phyloP scores from a whole-genome alignment of 1,140 invertebrate genomes.

The Anoplophora glabripennis region DNA sequence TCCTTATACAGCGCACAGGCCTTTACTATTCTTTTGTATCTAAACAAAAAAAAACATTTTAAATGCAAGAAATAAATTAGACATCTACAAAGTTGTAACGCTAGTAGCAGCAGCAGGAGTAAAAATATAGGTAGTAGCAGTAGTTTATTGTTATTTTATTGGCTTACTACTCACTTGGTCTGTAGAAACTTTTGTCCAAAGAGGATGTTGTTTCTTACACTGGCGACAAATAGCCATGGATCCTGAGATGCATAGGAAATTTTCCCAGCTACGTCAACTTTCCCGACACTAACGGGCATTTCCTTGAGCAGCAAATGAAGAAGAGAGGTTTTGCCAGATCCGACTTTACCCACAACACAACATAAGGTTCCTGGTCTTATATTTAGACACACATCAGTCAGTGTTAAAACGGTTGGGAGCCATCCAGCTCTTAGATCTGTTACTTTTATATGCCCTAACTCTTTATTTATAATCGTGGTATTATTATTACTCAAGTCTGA shows the following conservation, averaged over 20 bases:
- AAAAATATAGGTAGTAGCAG: too few species aligned
- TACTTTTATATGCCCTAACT: neutral
- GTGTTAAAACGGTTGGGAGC: neutral
- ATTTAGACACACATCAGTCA: neutral
- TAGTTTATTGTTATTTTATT: too few species aligned
- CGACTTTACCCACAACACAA: neutral
- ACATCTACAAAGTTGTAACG: too few species aligned
- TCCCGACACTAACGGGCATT: conserved; percentile 59
- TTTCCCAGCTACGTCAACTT: conserved; percentile 58
- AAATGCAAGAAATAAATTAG: neutral
- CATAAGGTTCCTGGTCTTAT: neutral
- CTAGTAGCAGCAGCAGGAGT: too few species aligned
- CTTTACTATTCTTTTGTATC: conserved; percentile 58
- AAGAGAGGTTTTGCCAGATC: conserved; percentile 10
- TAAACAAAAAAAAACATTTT: neutral
- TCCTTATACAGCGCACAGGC: conserved; percentile 71
- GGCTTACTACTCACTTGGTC: conserved; percentile 57
- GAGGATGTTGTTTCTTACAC: conserved; percentile 72
- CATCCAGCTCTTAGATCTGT: neutral
- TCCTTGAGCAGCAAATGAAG: conserved; percentile 60
- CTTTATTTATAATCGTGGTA: conserved; percentile 2
- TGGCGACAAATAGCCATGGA: conserved; percentile 71
- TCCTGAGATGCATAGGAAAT: conserved; percentile 75
- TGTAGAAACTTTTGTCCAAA: conserved; percentile 68
- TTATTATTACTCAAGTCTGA: too few species aligned